Conservation (phyloP, 2,888 invertebrate species). For the Cyaniris semiargus region DNA sequence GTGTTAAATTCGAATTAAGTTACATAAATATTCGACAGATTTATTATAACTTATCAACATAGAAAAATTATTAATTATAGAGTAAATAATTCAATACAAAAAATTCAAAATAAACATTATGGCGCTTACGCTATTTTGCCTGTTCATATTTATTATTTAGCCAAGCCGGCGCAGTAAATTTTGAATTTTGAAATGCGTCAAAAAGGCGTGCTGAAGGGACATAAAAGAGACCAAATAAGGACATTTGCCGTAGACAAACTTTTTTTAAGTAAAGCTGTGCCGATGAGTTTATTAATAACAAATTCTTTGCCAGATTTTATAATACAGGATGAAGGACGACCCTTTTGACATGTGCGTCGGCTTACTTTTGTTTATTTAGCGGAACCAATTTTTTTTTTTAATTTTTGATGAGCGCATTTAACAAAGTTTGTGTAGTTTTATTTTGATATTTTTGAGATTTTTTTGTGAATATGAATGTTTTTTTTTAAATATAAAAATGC, state of each 20-base stretch:
- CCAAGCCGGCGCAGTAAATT: not conserved
- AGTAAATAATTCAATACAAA: not conserved
- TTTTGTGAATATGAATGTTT: no score
- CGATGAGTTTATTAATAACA: constrained; percentile 77
- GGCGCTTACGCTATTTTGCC: not conserved
- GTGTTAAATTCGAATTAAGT: no score
- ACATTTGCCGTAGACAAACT: constrained; percentile 33
- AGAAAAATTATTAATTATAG: not conserved
- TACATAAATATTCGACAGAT: no score
- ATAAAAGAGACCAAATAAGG: not conserved
- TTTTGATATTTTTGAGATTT: no score
- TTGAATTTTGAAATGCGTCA: not conserved
- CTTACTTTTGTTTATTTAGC: constrained; percentile 72
- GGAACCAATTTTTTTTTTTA: constrained; percentile 55
- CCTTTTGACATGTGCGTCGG: constrained; percentile 66
- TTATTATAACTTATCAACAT: not conserved
- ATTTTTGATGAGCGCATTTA: constrained; percentile 29
- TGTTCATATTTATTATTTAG: not conserved
- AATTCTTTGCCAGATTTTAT: constrained; percentile 69
- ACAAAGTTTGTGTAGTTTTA: constrained; percentile 3
- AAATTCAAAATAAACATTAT: not conserved
- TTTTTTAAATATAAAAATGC: no score
- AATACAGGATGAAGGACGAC: constrained; percentile 61
- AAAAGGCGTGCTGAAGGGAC: not conserved
- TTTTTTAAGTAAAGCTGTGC: constrained; percentile 66